Evolutionary conservation across 1,140 invertebrate genomes (phyloP), one percentile per base, ranked within the genome.

Genomic region (Drosophila seguyi): DNA sequence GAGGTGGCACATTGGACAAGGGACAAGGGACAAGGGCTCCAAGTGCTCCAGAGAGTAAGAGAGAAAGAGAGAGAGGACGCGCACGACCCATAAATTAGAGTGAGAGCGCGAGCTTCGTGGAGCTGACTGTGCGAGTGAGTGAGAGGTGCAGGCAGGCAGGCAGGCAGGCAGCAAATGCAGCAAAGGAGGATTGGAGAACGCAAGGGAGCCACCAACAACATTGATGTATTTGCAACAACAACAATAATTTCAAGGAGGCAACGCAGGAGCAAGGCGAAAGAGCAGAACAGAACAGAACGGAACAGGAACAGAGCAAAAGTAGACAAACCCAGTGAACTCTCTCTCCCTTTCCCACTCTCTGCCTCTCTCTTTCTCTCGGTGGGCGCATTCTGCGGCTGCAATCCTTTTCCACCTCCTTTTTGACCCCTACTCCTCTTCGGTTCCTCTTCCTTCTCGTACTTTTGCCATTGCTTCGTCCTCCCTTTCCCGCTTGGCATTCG

Each of bases 61-160:
- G 68, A 66, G 71, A 65, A 53, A 75, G 73, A 86, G 62, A 58
- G 74, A 81, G 71, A 75, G 72, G 72, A 71, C 72, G 81, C 81
- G 61, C 77, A 85, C 83, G 76, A 83, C 85, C 83, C 79, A 88
- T 86, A 86, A 86, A 86, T 86, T 86, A 87, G 76, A 86, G 71
- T 72, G 81, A 85, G 77, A 75, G 38, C 20, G 56, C 16, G 44
- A 55, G 29, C 36, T n/a, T n/a, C n/a, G n/a, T n/a, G n/a, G n/a
- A n/a, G n/a, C n/a, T 38, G 56, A 22, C n/a, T 20, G 61, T 50
- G 50, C 31, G 58, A 71, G 34, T 61, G 47, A 78, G 66, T 68
- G 47, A 78, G 65, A 78, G 27, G 18, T 55, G 31, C 31, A 65
- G 39, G 22, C 45, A n/a, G n/a, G n/a, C n/a, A n/a, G n/a, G n/a